These are phyloP conservation scores for Zeugodacus cucurbitae DNA, from an alignment of 1,140 invertebrate genomes.

Conservation along the genomic window DNA sequence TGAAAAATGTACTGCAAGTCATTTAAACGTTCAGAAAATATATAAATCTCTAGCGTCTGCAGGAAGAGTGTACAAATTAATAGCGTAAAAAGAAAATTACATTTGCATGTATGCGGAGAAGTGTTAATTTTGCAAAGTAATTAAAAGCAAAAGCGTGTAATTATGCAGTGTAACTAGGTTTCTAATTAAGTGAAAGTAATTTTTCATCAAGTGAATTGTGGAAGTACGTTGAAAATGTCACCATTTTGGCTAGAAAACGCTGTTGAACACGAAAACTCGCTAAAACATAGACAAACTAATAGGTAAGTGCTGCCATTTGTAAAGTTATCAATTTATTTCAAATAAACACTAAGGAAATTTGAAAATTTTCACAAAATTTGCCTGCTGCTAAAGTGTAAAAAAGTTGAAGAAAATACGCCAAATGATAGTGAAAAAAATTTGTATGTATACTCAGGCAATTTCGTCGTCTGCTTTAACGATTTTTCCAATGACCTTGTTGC, in stretches of 20 bases:
- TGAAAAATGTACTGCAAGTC: neutral
- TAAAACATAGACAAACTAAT: neutral
- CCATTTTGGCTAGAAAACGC: neutral
- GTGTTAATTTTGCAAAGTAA: neutral
- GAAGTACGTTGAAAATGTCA: neutral
- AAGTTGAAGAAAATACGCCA: constrained; percentile 8
- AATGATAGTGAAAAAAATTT: constrained; percentile 43
- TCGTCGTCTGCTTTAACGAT: constrained; percentile 60
- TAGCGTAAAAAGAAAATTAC: neutral
- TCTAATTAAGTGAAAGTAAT: neutral
- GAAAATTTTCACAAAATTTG: neutral
- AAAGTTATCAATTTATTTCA: neutral
- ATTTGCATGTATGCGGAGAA: too few species aligned
- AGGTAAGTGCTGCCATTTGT: neutral
- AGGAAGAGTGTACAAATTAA: neutral
- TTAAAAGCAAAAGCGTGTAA: neutral
- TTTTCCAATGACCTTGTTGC: constrained; percentile 67
- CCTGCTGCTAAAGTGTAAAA: neutral
- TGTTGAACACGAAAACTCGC: neutral
- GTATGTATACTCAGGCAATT: constrained; percentile 52
- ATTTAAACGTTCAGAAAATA: neutral
- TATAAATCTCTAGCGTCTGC: neutral
- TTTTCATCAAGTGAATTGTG: neutral
- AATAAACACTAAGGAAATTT: neutral
- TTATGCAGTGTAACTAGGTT: neutral